phyloP scores from a whole-genome alignment of 1,140 invertebrate species.

The Tetramorium alpestre region DNA sequence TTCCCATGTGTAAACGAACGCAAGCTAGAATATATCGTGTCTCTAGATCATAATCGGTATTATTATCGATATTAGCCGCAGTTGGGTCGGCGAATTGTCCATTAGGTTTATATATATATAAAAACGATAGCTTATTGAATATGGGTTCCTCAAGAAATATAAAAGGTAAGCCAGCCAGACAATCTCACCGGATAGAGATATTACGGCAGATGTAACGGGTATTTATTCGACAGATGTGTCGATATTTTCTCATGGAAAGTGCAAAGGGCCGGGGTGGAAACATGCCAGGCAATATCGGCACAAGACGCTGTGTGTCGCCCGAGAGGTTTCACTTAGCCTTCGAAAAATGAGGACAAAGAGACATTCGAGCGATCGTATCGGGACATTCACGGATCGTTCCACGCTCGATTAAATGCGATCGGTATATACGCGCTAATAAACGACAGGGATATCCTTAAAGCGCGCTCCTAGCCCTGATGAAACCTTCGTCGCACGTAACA shows the following conservation, averaged over 20 bases:
- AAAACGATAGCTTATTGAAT: constrained; percentile 20
- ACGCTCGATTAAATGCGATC: constrained; percentile 25
- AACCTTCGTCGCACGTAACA: background rate
- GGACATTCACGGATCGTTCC: constrained; percentile 20
- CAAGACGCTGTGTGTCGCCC: constrained; percentile 48
- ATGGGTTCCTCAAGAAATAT: constrained; percentile 42
- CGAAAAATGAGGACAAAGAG: background rate
- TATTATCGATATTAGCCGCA: constrained; percentile 32
- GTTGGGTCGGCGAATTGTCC: constrained; percentile 4
- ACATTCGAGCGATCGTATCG: constrained; percentile 8
- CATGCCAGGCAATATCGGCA: constrained; percentile 76
- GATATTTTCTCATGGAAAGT: constrained; percentile 75
- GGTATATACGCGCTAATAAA: constrained; percentile 37
- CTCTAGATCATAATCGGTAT: constrained; percentile 47
- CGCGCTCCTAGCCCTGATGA: background rate
- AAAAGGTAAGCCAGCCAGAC: constrained; percentile 47
- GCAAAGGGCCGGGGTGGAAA: constrained; percentile 63
- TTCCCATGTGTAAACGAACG: constrained; percentile 50
- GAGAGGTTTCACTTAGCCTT: constrained; percentile 54
- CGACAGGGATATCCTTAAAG: background rate
- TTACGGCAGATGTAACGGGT: constrained; percentile 78
- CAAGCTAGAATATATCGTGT: constrained; percentile 41
- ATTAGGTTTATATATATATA: constrained; percentile 20
- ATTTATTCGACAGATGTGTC: constrained; percentile 81
- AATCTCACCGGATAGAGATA: constrained; percentile 66